Base-by-base conservation (phyloP, 2,113 vertebrate species). In the Eptesicus fuscus region DNA sequence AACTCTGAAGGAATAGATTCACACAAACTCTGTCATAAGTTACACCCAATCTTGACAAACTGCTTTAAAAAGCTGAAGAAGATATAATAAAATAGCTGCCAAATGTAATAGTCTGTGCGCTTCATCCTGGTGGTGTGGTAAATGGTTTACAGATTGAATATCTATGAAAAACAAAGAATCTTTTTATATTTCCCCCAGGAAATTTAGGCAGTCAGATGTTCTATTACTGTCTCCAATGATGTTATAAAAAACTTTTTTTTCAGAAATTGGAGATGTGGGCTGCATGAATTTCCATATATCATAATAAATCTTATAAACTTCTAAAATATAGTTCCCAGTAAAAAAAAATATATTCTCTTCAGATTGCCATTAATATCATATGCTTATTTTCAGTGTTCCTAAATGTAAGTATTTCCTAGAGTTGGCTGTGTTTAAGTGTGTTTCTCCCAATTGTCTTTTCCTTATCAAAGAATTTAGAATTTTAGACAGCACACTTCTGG, bases 271-370 rank as follows among this genome's bases (percentile, higher is more conserved):
- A 95, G 74, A 93, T 84, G 37, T 85, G 51, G 89, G 51, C 61
- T 94, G 37, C 30, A 63, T 95, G 37, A 77, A 92, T 97, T 96
- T 95, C 35, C 65, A 56, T 70, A 83, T 92, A 97, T 84, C 40
- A 82, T 91, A 93, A 90, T 25, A 71, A 93, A 28, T 63, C n/a
- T 87, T 93, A n/a, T 86, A 91, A 95, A 93, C 17, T 20, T 82
- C 86, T 79, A 76, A 96, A 95, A 79, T 79, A 67, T 1, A 59
- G 42, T 87, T 93, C 40, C 59, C 30, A 56, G 49, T 92, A 61
- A 83, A 73, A 69, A 59, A 83, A 61, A 69, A 63, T 22, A 67
- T 56, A 73, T 67, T 92, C 82, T 83, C 71, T 96, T 94, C 59
- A 61, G 28, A 93, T 83, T 83, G 14, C 7, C 40, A 92, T 83